These are phyloP conservation scores for Orchestes rusci DNA, from an alignment of 2,888 invertebrate genomes.

Conservation along the genomic window DNA sequence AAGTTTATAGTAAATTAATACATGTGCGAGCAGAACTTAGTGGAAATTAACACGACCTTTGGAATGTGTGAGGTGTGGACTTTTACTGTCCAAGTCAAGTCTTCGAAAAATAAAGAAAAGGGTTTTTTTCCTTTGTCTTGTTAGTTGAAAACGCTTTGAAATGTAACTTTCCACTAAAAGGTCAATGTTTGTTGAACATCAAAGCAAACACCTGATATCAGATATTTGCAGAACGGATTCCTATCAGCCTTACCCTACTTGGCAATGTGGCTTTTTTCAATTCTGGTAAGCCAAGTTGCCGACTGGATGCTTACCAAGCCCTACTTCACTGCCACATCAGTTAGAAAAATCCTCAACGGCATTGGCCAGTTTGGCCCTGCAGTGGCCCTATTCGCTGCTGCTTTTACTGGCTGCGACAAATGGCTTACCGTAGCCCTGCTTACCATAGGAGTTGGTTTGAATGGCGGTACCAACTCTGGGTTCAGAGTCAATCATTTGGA, in stretches of 20 bases:
- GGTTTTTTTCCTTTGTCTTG: too few relatives aligned
- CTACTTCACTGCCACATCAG: constrained; percentile 63
- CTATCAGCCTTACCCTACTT: constrained; percentile 81
- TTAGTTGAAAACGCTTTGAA: too few relatives aligned
- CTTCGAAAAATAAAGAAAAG: too few relatives aligned
- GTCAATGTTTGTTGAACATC: too few relatives aligned
- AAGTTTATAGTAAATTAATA: too few relatives aligned
- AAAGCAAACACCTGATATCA: too few relatives aligned
- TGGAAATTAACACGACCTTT: too few relatives aligned
- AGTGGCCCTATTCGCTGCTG: constrained; percentile 69
- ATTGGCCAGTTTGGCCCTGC: constrained; percentile 53
- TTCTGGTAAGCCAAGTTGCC: constrained; percentile 73
- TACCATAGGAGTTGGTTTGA: constrained; percentile 76
- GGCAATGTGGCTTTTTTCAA: constrained; percentile 86
- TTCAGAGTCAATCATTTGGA: constrained; percentile 85
- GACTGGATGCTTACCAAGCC: constrained; percentile 78
- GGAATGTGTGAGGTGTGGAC: too few relatives aligned
- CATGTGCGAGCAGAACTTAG: too few relatives aligned
- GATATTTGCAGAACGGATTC: constrained; percentile 71
- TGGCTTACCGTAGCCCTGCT: constrained; percentile 71
- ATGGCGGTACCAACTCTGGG: constrained; percentile 83
- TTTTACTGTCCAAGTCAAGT: too few relatives aligned
- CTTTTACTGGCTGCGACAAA: constrained; percentile 79
- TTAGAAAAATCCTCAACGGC: constrained; percentile 77
- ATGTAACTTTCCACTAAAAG: too few relatives aligned